Base-by-base conservation (phyloP, 2,888 invertebrate genomes). In the Globia sparganii region DNA sequence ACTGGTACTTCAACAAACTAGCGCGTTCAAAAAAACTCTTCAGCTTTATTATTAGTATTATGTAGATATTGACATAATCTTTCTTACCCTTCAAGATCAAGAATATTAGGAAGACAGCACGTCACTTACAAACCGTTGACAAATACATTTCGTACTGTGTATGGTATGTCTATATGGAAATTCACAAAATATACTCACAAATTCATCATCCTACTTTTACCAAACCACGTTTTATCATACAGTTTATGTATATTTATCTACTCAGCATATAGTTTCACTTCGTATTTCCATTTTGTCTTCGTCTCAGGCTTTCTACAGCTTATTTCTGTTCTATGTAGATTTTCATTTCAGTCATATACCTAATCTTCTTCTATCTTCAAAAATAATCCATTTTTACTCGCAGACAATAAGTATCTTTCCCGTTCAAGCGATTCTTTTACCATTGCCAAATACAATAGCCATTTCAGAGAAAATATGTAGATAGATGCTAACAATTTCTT, bases 361-460 rank as follows among this genome's bases (percentile, higher is more conserved):
- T 76, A 76, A 72, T 84, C 69, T 75, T 5, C 25, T 18, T 21
- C 56, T 68, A 62, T 83, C 59, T 74, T 62, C 73, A 72, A 66
- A 64, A 56, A 62, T n/a, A 81, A 62, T 49, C 78, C 69, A 77
- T 69, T 78, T 77, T 69, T 72, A 78, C 75, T 77, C 61, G n/a
- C 28, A 37, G 73, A 66, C 66, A 84, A 78, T 75, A 66, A 65
- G 68, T 34, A 25, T 69, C 28, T 74, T 83, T 69, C 25, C 37
- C 77, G 64, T 62, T 78, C 31, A 66, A 84, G 59, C 62, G 37
- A 69, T 78, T 43, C 62, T 78, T 72, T 74, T 76, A 66, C 78
- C 46, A 62, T 66, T 81, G 81, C 71, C 85, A 79, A 84, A 85
- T 82, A 82, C 80, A 84, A 81, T 83, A 74, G 73, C 28, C 28